Evolutionary conservation across 2,797 vertebrate genomes (phyloP).

Genomic region (Novumbra hubbsi): DNA sequence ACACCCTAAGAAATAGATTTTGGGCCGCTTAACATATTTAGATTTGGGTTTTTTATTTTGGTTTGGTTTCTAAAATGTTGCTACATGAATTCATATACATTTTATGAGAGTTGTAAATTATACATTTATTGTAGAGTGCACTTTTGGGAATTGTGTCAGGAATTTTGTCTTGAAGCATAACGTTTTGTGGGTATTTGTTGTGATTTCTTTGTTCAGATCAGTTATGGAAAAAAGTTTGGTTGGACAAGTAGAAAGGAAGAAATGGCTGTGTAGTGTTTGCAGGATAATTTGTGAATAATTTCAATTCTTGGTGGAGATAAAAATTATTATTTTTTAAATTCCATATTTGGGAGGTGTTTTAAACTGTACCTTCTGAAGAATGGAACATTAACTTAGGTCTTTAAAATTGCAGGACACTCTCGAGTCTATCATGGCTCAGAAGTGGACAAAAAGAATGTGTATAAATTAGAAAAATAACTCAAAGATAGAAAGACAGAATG

Average conservation of each 20-base stretch:
- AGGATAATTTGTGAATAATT: conserved; percentile 58
- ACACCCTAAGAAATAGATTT: conserved; percentile 53
- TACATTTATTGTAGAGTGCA: conserved; percentile 54
- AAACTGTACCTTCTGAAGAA: conserved; percentile 60
- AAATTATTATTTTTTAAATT: not conserved
- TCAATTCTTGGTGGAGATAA: conserved; percentile 40
- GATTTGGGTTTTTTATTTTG: conserved; percentile 47
- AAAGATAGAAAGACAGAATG: not conserved
- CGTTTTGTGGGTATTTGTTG: conserved; percentile 56
- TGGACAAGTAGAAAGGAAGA: conserved; percentile 49
- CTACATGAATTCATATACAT: conserved; percentile 51
- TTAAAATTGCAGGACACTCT: conserved; percentile 14
- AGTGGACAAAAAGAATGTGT: conserved; percentile 24
- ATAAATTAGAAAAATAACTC: not conserved
- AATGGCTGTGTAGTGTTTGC: conserved; percentile 45
- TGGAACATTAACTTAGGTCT: conserved; percentile 39
- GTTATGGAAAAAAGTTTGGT: conserved; percentile 46
- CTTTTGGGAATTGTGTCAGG: conserved; percentile 49
- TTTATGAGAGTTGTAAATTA: conserved; percentile 65
- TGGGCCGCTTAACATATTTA: conserved; percentile 49
- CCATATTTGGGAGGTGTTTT: conserved; percentile 24
- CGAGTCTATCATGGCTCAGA: conserved; percentile 55
- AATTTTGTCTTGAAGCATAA: conserved; percentile 52
- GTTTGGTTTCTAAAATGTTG: conserved; percentile 43
- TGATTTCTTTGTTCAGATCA: conserved; percentile 53